A percentile compares a stretch with the other conserved stretches of the same genome.
phyloP scores from a whole-genome alignment of 2,113 vertebrate species.

The Nannospalax galili region DNA sequence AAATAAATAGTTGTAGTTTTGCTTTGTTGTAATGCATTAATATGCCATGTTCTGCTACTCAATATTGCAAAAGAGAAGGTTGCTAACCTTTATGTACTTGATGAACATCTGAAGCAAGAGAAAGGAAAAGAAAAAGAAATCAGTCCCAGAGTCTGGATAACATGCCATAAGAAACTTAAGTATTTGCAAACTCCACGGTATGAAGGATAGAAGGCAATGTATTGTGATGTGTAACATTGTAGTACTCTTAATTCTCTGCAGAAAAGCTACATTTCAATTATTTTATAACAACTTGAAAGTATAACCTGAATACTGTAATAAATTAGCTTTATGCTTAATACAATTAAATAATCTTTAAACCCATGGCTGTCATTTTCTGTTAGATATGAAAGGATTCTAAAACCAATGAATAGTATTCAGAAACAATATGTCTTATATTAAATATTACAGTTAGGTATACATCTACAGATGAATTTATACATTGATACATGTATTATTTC shows the following conservation, averaged over 20 bases:
- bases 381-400: constrained; percentile 47
- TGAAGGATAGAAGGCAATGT: constrained; percentile 65
- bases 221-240: constrained; percentile 76
- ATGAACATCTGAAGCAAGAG: constrained; percentile 99
- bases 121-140: constrained; percentile 90
- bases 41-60: constrained; percentile 83
- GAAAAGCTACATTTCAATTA: constrained; percentile 62
- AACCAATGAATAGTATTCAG: background rate
- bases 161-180: constrained; percentile 91
- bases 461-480: background rate
- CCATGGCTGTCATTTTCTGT: background rate
- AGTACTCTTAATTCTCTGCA: constrained; percentile 74
- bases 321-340: constrained; percentile 19
- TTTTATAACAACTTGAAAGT: constrained; percentile 66
- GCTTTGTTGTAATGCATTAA: constrained; percentile 88
- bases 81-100: constrained; percentile 99
- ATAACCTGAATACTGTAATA: constrained; percentile 33
- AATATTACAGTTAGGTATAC: background rate
- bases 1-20: constrained; percentile 64
- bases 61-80: constrained; percentile 88
- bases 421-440: constrained; percentile 28
- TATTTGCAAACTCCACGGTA: constrained; percentile 73
- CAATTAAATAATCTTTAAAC: constrained; percentile 22
- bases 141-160: constrained; percentile 90
- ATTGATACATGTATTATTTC: background rate